phyloP scores from a whole-genome alignment of 1,140 invertebrate species.

The Drosophila fuyamai region DNA sequence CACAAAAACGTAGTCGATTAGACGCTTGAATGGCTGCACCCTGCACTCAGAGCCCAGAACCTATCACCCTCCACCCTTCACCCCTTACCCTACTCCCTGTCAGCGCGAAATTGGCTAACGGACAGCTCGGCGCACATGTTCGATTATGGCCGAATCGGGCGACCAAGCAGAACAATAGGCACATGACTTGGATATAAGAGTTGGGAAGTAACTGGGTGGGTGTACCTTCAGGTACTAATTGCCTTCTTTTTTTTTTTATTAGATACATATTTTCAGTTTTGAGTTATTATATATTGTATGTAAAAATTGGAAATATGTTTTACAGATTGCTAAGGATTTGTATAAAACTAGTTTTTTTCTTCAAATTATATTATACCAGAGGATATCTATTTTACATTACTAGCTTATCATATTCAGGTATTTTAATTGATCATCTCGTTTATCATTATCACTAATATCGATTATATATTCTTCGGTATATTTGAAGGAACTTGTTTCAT shows the following conservation, averaged over 20 bases:
- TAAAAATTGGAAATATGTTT: no score
- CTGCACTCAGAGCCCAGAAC: slow-evolving; percentile 7
- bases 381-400: no score
- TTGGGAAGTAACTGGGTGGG: neutral
- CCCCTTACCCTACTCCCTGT: slow-evolving; percentile 23
- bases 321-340: no score
- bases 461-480: no score
- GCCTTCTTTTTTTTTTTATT: neutral
- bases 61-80: neutral
- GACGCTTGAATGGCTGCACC: slow-evolving; percentile 63
- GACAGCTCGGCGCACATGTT: slow-evolving; percentile 66
- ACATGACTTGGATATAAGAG: slow-evolving; percentile 29
- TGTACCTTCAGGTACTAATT: slow-evolving; percentile 8
- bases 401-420: no score
- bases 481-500: no score
- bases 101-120: slow-evolving; percentile 43
- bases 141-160: slow-evolving; percentile 71
- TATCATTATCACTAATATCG: no score
- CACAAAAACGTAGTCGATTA: slow-evolving; percentile 45
- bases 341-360: no score
- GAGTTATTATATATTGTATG: no score
- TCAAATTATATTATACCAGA: no score
- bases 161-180: slow-evolving; percentile 73
- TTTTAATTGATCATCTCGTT: no score
- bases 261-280: neutral